Base-by-base conservation (phyloP, 1,140 invertebrate genomes). In the Euborellia annulipes region DNA sequence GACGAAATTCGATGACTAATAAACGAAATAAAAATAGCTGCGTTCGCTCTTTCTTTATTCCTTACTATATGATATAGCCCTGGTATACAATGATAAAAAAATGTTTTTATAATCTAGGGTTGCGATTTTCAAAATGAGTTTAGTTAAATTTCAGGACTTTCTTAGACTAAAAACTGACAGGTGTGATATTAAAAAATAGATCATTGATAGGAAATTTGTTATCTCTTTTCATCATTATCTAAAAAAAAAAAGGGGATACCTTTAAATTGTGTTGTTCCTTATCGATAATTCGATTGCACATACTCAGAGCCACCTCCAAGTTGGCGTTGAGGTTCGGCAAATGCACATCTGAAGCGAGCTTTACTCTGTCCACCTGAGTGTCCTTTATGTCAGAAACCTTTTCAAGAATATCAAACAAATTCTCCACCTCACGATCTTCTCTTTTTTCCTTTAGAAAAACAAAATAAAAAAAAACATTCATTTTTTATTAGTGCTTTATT, bases 321-420 rank as follows among this genome's bases (percentile, higher is more conserved):
- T 82, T 76, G 46, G 73, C 71, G 59, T 70, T 73, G 13, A 81
- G 61, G 34, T 72, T 68, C 3, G 77, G 72, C 41, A 83, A 61
- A 55, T 73, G 71, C 49, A 64, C 63, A 62, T 76, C 70, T 22
- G 71, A 68, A 43, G 69, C 60, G 52, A 72, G 68, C 43, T 69
- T 67, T 0, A 75, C 67, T 52, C 72, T 69, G 38, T 79, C 73
- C 18, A 79, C 65, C 61, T 82, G 73, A 47, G 66, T 74, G 51
- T 82, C 79, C 58, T 76, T 79, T 1, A 88, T 69, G 52, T 87
- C 82, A 11, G 80, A 82, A 14, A 82, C 68, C 49, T 74, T 75
- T 62, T 88, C 82, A 19, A 86, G 66, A 36, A 81, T 75, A 53
- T 73, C 70, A 61, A 87, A 87, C 42, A 89, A 64, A 51, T 73